These are phyloP conservation scores for Arothron firmamentum DNA, from an alignment of 2,113 vertebrate genomes.

Conservation along the genomic window DNA sequence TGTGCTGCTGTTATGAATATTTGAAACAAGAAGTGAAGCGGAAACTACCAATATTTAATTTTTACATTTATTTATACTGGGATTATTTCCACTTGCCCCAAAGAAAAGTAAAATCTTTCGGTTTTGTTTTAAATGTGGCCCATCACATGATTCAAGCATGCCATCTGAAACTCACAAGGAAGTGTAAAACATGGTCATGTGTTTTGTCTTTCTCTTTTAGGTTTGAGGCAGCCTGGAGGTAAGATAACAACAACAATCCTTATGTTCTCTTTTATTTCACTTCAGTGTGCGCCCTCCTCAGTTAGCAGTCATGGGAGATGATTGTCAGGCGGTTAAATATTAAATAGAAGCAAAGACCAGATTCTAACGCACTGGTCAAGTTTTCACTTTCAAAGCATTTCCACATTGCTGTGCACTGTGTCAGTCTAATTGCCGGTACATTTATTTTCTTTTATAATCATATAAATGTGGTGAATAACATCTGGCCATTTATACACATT, in stretches of 20 bases:
- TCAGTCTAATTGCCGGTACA: too few species aligned
- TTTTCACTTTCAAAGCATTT: not conserved
- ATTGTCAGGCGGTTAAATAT: slow-evolving; percentile 29
- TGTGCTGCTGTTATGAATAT: too few species aligned
- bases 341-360: slow-evolving; percentile 7
- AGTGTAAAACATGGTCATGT: slow-evolving; percentile 50
- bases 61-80: not conserved
- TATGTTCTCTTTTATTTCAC: slow-evolving; percentile 12
- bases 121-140: not conserved
- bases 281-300: not conserved
- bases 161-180: slow-evolving; percentile 8
- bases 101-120: not conserved
- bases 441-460: too few species aligned
- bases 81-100: too few species aligned
- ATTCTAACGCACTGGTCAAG: not conserved
- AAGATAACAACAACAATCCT: slow-evolving; percentile 49
- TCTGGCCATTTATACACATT: not conserved
- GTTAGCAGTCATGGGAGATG: slow-evolving; percentile 10
- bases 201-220: slow-evolving; percentile 51
- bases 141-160: slow-evolving; percentile 32
- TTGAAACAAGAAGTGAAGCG: too few species aligned
- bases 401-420: too few species aligned
- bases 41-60: not conserved
- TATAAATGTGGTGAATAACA: too few species aligned
- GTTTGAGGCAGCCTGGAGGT: slow-evolving; percentile 60